Evolutionary conservation across 2,797 vertebrate genomes (phyloP).

Genomic region (Lepus oiostolus): DNA sequence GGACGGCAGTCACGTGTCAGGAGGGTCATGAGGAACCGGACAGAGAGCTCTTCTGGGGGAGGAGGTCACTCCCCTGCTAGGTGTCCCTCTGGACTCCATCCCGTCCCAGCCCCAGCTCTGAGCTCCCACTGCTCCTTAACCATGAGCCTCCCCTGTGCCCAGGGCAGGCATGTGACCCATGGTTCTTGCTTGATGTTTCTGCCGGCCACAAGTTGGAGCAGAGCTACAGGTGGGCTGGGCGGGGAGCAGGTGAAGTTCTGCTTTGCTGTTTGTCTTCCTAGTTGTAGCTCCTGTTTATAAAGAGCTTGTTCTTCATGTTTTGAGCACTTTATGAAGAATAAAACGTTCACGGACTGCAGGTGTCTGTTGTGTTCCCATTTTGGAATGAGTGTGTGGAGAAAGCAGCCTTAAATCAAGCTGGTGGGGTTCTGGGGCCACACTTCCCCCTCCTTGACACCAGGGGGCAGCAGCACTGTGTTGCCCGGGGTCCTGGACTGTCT

Average conservation of each 20-base stretch:
- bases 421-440: neutral
- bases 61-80: neutral
- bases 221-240: conserved; percentile 20
- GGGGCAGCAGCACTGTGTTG: neutral
- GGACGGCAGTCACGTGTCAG: neutral
- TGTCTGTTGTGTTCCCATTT: conserved; percentile 81
- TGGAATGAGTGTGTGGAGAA: neutral
- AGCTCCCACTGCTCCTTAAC: neutral
- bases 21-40: neutral
- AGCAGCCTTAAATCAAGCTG: neutral
- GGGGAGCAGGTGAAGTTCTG: conserved; percentile 76
- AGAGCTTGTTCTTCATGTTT: conserved; percentile 90
- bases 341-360: conserved; percentile 84
- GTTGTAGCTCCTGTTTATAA: conserved; percentile 88
- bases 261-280: conserved; percentile 85
- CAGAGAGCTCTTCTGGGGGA: conserved; percentile 13
- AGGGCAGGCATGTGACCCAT: conserved; percentile 31
- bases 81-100: neutral
- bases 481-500: neutral
- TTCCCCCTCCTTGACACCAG: neutral
- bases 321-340: conserved; percentile 90
- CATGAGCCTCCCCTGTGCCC: neutral
- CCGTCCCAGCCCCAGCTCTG: neutral
- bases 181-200: conserved; percentile 19
- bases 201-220: neutral